Base-by-base conservation (phyloP, 2,888 invertebrate species). In the Halocaridina rubra region DNA sequence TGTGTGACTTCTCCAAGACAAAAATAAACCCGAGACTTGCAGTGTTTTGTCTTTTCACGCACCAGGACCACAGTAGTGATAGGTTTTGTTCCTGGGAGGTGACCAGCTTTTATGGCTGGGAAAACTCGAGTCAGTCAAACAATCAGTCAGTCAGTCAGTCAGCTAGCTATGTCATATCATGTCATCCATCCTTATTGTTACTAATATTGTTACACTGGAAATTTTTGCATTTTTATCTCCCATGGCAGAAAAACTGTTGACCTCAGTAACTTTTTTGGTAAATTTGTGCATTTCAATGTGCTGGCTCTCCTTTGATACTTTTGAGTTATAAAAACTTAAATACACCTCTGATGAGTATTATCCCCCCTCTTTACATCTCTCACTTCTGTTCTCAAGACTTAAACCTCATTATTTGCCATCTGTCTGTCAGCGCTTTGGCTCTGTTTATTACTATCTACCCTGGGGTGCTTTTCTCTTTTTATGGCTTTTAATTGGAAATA, bases 11-110 rank as follows among this genome's bases (percentile, higher is more conserved):
- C 80, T 72, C 59, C 72, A 74, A 74, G 74, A 80, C 72, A 78
- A 74, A 80, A 72, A n/a, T n/a, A n/a, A n/a, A n/a, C n/a, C 74
- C 61, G 80, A 74, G 74, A 80, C 80, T 80, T 80, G 74, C 80
- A 80, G 61, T 74, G 80, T 74, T 27, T 74, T 61, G 74, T 72
- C 74, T 29, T 61, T 30, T 33, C 74, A 64, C 72, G 61, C 72
- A 80, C 74, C 80, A 80, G 74, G 80, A 80, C 80, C 72, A 33
- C 80, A 39, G 46, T 80, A 80, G 80, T 74, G 80, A 74, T 80
- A 80, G 80, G 80, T 74, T 80, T 80, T 80, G 61, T 64, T 29
- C 53, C 64, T 74, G 61, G 59, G 72, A 80, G 80, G 72, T 72
- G 72, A 71, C 71, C 71, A 75, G 75, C 30, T 33, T n/a, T n/a